Percentiles rank a stretch among this genome's conserved stretches.
Evolutionary conservation across 1,140 invertebrate species (phyloP).

Genomic region (Diachasmimorpha longicaudata): DNA sequence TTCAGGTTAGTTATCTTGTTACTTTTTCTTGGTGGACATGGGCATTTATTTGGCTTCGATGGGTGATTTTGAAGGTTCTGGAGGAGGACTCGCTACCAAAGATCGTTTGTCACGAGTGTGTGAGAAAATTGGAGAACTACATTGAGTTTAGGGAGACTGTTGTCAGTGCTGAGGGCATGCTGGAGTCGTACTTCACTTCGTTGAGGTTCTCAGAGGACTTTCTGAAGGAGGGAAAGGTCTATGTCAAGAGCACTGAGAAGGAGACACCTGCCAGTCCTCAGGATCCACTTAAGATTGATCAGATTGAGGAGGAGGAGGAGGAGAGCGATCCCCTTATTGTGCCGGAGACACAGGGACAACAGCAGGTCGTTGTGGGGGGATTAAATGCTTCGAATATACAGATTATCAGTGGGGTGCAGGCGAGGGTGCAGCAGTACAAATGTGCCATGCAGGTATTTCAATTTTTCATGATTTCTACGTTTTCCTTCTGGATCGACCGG

Average conservation of each 20-base stretch:
- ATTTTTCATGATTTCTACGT: background rate
- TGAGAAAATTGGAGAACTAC: constrained; percentile 69
- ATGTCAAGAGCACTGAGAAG: constrained; percentile 55
- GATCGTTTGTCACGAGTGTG: constrained; percentile 71
- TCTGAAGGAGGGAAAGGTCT: constrained; percentile 69
- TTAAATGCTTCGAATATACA: constrained; percentile 64
- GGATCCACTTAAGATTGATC: constrained; percentile 52
- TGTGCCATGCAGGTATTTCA: constrained; percentile 61
- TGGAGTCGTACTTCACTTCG: constrained; percentile 71
- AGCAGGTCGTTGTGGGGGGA: constrained; percentile 63
- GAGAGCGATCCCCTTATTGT: constrained; percentile 41
- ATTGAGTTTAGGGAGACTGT: constrained; percentile 71
- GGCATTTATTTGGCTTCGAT: background rate
- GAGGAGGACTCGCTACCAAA: constrained; percentile 75
- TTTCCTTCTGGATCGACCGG: no score
- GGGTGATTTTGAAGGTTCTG: constrained; percentile 62
- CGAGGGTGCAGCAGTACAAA: constrained; percentile 62
- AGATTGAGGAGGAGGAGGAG: constrained; percentile 31
- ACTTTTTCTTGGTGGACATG: background rate
- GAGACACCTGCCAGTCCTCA: constrained; percentile 45
- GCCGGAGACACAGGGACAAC: constrained; percentile 42
- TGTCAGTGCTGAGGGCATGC: constrained; percentile 71
- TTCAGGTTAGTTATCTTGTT: constrained; percentile 61
- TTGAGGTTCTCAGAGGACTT: constrained; percentile 68
- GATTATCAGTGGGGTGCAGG: constrained; percentile 62